phyloP scores from a whole-genome alignment of 2,797 vertebrate genomes.

The Stomatorhinus walkeri region DNA sequence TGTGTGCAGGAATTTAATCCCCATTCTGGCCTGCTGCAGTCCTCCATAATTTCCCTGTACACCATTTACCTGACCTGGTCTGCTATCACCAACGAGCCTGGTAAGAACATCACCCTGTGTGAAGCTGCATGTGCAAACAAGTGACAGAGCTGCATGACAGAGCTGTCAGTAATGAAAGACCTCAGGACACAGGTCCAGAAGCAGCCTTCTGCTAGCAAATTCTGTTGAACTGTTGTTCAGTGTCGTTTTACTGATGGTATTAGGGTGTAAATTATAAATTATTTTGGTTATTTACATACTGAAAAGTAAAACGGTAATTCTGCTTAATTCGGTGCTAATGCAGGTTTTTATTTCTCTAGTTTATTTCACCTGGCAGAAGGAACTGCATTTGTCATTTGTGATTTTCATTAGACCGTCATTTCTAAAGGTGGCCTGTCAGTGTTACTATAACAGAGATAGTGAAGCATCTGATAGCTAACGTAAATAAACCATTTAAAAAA shows the following conservation, averaged over 20 bases:
- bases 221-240: background rate
- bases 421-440: background rate
- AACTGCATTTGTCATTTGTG: background rate
- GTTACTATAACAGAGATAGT: background rate
- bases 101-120: constrained; percentile 56
- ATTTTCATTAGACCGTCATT: background rate
- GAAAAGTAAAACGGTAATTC: background rate
- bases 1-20: constrained; percentile 71
- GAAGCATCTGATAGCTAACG: background rate
- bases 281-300: background rate
- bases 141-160: background rate
- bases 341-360: background rate
- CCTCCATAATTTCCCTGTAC: constrained; percentile 84
- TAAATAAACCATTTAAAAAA: background rate
- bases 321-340: background rate
- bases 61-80: constrained; percentile 92
- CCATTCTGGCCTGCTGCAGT: constrained; percentile 83
- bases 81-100: constrained; percentile 85
- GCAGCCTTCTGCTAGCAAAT: background rate
- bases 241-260: background rate
- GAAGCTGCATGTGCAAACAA: background rate
- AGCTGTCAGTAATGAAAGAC: background rate
- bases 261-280: background rate
- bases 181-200: background rate
- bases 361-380: background rate